Percentiles rank a stretch among this genome's conserved stretches.
These are phyloP conservation scores for Physeter macrocephalus DNA, from an alignment of 2,113 vertebrate species.

Conservation along the genomic window DNA sequence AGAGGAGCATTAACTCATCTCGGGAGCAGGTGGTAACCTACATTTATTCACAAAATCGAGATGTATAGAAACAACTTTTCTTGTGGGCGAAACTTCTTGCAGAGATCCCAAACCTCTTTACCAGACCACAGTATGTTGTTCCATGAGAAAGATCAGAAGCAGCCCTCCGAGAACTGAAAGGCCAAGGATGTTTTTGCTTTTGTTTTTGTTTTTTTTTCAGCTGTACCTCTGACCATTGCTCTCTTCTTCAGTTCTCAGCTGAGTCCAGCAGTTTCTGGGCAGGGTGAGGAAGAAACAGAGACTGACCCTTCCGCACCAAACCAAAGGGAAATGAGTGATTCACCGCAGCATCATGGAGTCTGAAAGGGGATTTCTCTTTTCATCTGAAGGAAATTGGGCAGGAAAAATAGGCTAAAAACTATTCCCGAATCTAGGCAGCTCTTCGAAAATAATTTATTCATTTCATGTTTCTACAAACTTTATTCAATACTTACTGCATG, in stretches of 20 bases:
- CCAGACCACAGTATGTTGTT: background rate
- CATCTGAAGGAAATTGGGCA: background rate
- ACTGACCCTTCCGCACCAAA: constrained; percentile 8
- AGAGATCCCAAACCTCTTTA: background rate
- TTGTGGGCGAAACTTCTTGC: background rate
- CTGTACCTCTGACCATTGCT: background rate
- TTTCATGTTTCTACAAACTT: background rate
- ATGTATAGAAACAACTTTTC: background rate
- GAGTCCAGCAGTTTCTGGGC: background rate
- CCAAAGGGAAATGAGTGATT: constrained; percentile 60
- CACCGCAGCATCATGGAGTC: constrained; percentile 1
- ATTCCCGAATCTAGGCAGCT: background rate
- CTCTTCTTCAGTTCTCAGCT: background rate
- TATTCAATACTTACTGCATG: background rate
- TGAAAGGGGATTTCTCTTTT: constrained; percentile 56
- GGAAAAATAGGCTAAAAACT: background rate
- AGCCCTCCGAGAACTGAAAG: background rate
- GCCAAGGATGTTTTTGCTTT: too few relatives aligned
- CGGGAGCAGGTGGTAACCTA: background rate
- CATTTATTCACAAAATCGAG: background rate
- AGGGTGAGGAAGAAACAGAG: constrained; percentile 30
- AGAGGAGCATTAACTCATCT: background rate
- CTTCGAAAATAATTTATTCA: background rate
- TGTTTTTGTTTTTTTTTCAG: background rate
- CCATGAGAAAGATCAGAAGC: background rate